A percentile compares a stretch with the other conserved stretches of the same genome.
These are phyloP conservation scores for Parascotia fuliginaria DNA, from an alignment of 2,888 invertebrate genomes.

Conservation along the genomic window DNA sequence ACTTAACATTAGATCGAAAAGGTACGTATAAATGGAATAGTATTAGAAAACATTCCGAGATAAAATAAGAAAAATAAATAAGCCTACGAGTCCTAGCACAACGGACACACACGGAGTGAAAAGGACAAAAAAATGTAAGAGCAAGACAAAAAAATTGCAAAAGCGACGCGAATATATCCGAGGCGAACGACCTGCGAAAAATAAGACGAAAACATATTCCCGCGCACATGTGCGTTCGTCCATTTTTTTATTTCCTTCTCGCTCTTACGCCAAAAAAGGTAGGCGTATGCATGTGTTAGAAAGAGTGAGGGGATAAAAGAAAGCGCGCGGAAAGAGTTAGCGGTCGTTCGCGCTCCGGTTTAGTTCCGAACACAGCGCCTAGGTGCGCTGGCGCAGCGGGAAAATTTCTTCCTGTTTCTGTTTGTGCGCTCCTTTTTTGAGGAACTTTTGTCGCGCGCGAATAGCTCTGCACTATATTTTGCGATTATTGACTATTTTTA, in stretches of 20 bases:
- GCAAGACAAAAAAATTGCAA: conserved; percentile 57
- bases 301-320: conserved; percentile 74
- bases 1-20: conserved; percentile 49
- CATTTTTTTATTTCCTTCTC: conserved; percentile 78
- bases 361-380: conserved; percentile 73
- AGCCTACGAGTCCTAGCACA: conserved; percentile 77
- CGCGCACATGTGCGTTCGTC: conserved; percentile 82
- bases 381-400: conserved; percentile 64
- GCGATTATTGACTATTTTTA: conserved; percentile 3
- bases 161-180: conserved; percentile 72
- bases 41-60: conserved; percentile 63
- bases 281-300: conserved; percentile 50
- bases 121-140: conserved; percentile 60
- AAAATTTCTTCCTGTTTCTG: conserved; percentile 80
- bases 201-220: conserved; percentile 77
- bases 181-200: conserved; percentile 83
- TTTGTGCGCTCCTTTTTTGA: conserved; percentile 58
- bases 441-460: conserved; percentile 48
- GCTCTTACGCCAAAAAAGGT: conserved; percentile 75
- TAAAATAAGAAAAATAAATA: conserved; percentile 65
- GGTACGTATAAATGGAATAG: conserved; percentile 53
- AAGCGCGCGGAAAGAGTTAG: conserved; percentile 76
- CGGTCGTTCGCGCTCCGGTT: conserved; percentile 68
- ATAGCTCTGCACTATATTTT: conserved; percentile 18
- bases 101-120: conserved; percentile 70